Conservation (phyloP, 2,113 vertebrate species). For the Caranx ignobilis region DNA sequence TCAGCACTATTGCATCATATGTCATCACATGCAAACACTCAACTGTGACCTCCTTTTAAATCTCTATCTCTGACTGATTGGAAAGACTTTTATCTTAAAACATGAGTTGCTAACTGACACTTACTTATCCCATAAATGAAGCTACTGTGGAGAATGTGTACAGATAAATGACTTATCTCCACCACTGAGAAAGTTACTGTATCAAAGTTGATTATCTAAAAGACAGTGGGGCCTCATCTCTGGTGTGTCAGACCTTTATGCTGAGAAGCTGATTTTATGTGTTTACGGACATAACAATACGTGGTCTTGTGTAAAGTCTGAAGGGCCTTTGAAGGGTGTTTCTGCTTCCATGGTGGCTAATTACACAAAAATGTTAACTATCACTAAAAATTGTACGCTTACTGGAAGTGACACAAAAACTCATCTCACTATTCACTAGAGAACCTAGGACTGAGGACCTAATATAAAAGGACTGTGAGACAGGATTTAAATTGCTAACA, state of each 20-base stretch:
- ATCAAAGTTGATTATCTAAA: conserved; percentile 13
- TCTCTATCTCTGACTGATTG: not conserved
- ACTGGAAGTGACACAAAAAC: not conserved
- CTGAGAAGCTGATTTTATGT: not conserved
- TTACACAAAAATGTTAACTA: not conserved
- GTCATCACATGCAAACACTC: not conserved
- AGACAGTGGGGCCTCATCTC: not conserved
- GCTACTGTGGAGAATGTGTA: not conserved
- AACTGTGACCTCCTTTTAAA: not conserved
- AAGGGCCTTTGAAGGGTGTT: not conserved
- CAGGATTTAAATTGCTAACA: not conserved
- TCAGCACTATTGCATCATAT: not conserved
- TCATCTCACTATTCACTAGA: not conserved
- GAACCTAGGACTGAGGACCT: not conserved
- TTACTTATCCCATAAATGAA: not conserved
- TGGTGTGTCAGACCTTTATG: not conserved
- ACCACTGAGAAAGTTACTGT: not conserved
- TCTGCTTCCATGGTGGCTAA: not conserved
- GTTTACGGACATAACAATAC: not conserved
- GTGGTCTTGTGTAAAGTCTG: not conserved
- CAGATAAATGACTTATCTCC: not conserved
- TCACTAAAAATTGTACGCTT: not conserved
- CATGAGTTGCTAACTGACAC: conserved; percentile 8
- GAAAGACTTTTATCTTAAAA: conserved; percentile 9
- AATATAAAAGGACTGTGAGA: not conserved